Conservation (phyloP, 1,140 invertebrate species). For the Ceratina australensis region DNA sequence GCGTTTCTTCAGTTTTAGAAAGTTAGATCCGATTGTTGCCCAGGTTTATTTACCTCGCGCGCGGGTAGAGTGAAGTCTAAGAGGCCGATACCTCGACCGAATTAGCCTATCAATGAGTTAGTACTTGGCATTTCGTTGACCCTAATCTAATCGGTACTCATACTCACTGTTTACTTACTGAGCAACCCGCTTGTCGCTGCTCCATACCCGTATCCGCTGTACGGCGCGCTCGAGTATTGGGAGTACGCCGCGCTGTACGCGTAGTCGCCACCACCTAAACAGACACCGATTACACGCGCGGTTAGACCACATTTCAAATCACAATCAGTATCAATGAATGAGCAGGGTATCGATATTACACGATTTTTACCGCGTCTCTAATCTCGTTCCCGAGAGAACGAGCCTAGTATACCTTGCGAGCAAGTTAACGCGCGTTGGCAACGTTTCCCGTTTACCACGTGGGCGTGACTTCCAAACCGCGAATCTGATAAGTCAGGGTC, state of each 20-base stretch:
- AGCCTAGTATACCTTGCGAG: neutral
- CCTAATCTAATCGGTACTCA: conserved; percentile 79
- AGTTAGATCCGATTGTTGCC: conserved; percentile 12
- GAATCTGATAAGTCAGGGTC: conserved; percentile 53
- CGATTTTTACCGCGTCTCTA: neutral
- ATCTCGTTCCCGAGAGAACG: neutral
- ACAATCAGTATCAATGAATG: neutral
- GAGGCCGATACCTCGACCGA: neutral
- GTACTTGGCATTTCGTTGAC: conserved; percentile 53
- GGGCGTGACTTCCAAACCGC: neutral
- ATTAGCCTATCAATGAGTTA: conserved; percentile 32
- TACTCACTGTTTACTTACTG: conserved; percentile 90
- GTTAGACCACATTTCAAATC: conserved; percentile 32
- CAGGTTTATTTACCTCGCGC: neutral
- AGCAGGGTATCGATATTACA: neutral
- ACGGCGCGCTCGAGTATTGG: conserved; percentile 86
- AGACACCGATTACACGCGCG: conserved; percentile 56
- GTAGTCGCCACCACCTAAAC: conserved; percentile 85
- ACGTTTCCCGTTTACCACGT: neutral
- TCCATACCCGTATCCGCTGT: conserved; percentile 87
- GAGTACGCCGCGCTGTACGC: conserved; percentile 87
- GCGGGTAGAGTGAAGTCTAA: neutral
- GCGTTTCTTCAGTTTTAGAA: conserved; percentile 41
- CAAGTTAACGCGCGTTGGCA: conserved; percentile 9
- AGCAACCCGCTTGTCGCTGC: conserved; percentile 87